A percentile compares a stretch with the other conserved stretches of the same genome.
phyloP scores from a whole-genome alignment of 2,797 vertebrate genomes.

The Acanthiza pusilla region DNA sequence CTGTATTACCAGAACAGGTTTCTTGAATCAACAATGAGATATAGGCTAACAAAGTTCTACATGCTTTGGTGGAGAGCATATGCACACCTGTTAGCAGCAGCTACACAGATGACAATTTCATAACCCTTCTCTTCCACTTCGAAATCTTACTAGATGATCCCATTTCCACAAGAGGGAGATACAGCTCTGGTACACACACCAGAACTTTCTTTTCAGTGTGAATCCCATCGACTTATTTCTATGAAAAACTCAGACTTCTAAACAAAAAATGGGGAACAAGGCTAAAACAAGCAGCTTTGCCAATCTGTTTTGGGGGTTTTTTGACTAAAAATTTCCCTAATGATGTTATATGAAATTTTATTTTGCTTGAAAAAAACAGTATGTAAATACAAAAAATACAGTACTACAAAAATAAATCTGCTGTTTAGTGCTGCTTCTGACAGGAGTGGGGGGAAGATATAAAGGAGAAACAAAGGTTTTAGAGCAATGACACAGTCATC shows the following conservation, averaged over 20 bases:
- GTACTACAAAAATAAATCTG: neutral
- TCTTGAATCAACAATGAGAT: neutral
- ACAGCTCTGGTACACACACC: neutral
- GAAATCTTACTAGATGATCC: neutral
- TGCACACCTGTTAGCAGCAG: neutral
- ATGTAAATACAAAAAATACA: neutral
- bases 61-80: neutral
- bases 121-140: neutral
- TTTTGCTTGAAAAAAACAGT: neutral
- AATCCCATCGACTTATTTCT: neutral
- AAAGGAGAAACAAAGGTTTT: neutral
- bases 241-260: neutral
- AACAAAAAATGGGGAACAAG: neutral
- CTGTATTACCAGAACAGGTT: neutral
- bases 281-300: neutral
- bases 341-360: neutral
- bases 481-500: neutral
- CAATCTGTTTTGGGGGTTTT: neutral
- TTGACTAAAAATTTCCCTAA: neutral
- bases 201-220: neutral
- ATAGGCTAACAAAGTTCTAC: neutral
- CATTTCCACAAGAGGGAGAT: conserved; percentile 21
- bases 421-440: neutral
- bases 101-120: neutral
- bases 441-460: neutral